Evolutionary conservation across 2,113 vertebrate genomes (phyloP), one percentile per base, ranked within the genome.

Genomic region (Scalopus aquaticus): DNA sequence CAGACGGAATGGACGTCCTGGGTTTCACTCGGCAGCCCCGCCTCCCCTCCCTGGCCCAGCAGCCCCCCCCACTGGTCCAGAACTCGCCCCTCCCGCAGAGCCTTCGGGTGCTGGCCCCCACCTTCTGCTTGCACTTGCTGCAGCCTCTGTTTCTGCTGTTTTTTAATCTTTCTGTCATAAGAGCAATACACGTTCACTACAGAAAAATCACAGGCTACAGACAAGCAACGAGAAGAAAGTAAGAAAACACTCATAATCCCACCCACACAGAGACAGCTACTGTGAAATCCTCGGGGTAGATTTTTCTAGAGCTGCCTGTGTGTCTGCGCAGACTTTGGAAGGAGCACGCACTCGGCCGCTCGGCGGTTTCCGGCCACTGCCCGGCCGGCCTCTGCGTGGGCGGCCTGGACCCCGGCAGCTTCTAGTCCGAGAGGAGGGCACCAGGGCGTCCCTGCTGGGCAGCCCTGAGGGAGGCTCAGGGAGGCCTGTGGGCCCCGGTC

Each of bases 151-250:
- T 60, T 77, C 49, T 72, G 64, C 79, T 76, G 77, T 35, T 93
- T 88, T 70, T 93, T 62, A 37, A 56, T 90, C 95, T 96, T 95
- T 94, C 92, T 88, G 90, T 91, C 87, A 87, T 84, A 93, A 93
- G 95, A 95, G 93, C 90, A 94, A 87, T 89, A 62, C 51, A 39
- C 24, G 77, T 84, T 96, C 93, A 90, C 84, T 90, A 87, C 78
- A 90, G 92, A 86, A 76, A 96, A 96, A 94, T 96, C 96, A 82
- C 87, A 94, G 84, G 96, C 93, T 96, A 64, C 69, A 82, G 91
- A 82, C 76, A 94, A 85, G 93, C 88, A 93, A 16, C 70, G 20
- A 86, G 95, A 88, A 82, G 93, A 80, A 97, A 94, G 95, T 93
- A 93, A 96, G 93, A 92, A 94, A 97, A 95, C 96, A 90, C 87